phyloP scores from a whole-genome alignment of 1,140 invertebrate species.

The Mya arenaria region DNA sequence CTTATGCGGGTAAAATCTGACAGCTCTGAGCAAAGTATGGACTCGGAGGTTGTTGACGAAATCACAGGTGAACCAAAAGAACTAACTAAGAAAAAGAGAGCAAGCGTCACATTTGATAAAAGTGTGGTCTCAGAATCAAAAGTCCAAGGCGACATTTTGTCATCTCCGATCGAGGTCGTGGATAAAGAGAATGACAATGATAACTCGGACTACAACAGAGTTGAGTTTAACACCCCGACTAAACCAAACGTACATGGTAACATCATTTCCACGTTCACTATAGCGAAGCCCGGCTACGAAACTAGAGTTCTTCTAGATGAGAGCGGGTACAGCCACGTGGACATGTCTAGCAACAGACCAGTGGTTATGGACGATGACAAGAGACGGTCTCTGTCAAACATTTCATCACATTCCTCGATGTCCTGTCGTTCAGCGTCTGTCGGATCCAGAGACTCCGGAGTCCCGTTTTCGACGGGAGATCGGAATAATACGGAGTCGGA shows the following conservation, averaged over 20 bases:
- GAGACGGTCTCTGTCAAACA: constrained; percentile 28
- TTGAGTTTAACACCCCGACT: constrained; percentile 7
- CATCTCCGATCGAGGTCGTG: neutral
- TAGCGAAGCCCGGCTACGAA: constrained; percentile 33
- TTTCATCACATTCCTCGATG: constrained; percentile 44
- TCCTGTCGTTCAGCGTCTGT: constrained; percentile 43
- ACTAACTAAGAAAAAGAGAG: neutral
- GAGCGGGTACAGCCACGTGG: constrained; percentile 51
- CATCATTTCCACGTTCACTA: constrained; percentile 31
- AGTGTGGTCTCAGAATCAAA: neutral
- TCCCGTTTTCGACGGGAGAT: constrained; percentile 34
- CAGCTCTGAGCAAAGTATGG: neutral
- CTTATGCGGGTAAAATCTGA: neutral
- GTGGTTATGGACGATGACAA: neutral
- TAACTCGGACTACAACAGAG: constrained; percentile 19
- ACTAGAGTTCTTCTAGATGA: constrained; percentile 44
- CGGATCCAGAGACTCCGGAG: constrained; percentile 60
- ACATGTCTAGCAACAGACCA: constrained; percentile 21
- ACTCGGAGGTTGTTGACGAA: neutral
- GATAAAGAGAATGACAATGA: neutral
- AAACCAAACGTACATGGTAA: neutral
- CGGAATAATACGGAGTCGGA: neutral
- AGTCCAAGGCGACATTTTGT: constrained; percentile 5
- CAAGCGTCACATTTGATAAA: constrained; percentile 31
- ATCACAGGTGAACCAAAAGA: neutral